Evolutionary conservation across 2,888 invertebrate species (phyloP).

Genomic region (Heliothis peltigera): DNA sequence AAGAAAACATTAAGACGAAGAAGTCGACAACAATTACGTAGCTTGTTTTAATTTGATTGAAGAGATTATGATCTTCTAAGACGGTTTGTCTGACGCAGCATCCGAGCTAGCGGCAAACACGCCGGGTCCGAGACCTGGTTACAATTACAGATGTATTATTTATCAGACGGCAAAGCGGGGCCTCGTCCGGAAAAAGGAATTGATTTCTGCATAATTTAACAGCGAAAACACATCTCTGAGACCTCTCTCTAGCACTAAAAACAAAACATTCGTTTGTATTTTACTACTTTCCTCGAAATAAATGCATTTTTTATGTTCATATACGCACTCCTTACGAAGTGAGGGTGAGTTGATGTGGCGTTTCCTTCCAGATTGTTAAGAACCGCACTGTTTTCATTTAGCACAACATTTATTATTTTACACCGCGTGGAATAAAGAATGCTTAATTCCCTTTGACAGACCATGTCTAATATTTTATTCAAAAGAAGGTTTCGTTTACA

Average conservation of each 20-base stretch:
- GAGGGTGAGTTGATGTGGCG: constrained; percentile 62
- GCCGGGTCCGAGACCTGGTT: constrained; percentile 72
- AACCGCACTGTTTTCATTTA: constrained; percentile 64
- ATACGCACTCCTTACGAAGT: constrained; percentile 66
- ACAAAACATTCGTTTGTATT: constrained; percentile 88
- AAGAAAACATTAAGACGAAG: constrained; percentile 49
- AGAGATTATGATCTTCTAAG: constrained; percentile 33
- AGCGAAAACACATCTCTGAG: constrained; percentile 85
- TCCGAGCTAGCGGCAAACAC: constrained; percentile 19
- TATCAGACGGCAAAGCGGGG: constrained; percentile 79
- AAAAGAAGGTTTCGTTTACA: constrained; percentile 88
- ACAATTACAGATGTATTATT: constrained; percentile 88
- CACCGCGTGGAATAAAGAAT: constrained; percentile 75
- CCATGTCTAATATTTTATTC: constrained; percentile 87
- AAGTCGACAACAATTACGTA: constrained; percentile 49
- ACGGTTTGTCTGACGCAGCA: constrained; percentile 12
- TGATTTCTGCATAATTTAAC: constrained; percentile 90
- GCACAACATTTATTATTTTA: constrained; percentile 67
- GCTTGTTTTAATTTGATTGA: constrained; percentile 47
- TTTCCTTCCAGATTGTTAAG: constrained; percentile 26
- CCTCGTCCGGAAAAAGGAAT: constrained; percentile 85
- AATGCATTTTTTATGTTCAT: constrained; percentile 81
- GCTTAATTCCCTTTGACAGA: constrained; percentile 85
- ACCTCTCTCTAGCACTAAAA: constrained; percentile 84
- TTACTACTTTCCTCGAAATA: constrained; percentile 83